Percentiles rank a stretch among this genome's conserved stretches.
phyloP scores from a whole-genome alignment of 2,888 invertebrate genomes.

The Nemotelus pantherinus region DNA sequence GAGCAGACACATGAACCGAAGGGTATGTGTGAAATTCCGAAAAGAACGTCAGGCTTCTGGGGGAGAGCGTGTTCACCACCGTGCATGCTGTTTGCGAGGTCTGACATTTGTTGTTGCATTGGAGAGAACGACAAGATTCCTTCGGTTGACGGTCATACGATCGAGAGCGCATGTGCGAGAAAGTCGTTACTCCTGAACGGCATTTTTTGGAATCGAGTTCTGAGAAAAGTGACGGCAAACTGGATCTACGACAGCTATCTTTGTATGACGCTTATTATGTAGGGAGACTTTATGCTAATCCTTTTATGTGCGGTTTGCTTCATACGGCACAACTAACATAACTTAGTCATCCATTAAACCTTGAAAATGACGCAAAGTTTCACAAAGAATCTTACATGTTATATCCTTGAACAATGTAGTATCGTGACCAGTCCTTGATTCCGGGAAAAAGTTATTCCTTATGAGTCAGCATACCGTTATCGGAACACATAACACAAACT shows the following conservation, averaged over 20 bases:
- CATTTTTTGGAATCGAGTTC: not conserved
- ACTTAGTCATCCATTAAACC: constrained; percentile 10
- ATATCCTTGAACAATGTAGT: constrained; percentile 18
- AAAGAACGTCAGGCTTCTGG: not conserved
- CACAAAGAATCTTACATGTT: not conserved
- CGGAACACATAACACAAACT: not conserved
- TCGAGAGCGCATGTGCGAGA: constrained; percentile 30
- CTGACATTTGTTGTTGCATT: not conserved
- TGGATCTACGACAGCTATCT: constrained; percentile 9
- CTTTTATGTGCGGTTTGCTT: too few species aligned
- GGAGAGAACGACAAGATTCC: constrained; percentile 2
- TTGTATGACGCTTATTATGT: not conserved
- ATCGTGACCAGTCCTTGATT: not conserved
- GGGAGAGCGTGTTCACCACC: too few species aligned
- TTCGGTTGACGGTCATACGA: not conserved
- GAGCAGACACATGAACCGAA: constrained; percentile 21
- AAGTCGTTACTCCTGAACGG: constrained; percentile 38
- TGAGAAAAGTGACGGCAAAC: constrained; percentile 18
- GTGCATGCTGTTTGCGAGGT: too few species aligned
- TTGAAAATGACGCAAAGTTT: not conserved
- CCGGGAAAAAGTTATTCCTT: not conserved
- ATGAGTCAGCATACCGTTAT: too few species aligned
- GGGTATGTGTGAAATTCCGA: not conserved
- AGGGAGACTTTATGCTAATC: not conserved
- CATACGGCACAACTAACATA: too few species aligned